phyloP scores from a whole-genome alignment of 2,113 vertebrate genomes.

The Smithornis capensis region DNA sequence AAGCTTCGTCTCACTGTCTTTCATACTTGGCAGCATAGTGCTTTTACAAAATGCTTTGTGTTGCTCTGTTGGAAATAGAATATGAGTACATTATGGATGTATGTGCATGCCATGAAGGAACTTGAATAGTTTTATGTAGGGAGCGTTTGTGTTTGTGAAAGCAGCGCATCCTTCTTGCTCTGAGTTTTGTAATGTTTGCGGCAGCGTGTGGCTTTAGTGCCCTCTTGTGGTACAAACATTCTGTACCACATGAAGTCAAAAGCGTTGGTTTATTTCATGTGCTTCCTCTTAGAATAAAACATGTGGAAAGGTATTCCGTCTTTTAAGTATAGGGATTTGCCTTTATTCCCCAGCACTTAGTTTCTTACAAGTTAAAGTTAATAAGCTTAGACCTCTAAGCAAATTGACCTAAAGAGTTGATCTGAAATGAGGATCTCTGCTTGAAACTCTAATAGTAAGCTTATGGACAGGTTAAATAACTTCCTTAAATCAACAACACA shows the following conservation, averaged over 20 bases:
- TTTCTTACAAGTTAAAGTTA: neutral
- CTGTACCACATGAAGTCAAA: neutral
- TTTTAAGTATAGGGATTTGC: neutral
- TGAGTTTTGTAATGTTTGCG: neutral
- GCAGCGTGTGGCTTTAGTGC: conserved; percentile 7
- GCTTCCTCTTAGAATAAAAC: neutral
- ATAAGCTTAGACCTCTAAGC: neutral
- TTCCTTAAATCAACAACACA: neutral
- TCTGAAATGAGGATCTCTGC: neutral
- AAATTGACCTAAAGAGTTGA: neutral
- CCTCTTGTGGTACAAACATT: conserved; percentile 40
- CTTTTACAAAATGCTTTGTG: neutral
- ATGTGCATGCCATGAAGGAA: neutral
- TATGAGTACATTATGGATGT: neutral
- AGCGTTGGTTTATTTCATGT: neutral
- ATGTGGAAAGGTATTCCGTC: neutral
- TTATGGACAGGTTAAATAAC: neutral
- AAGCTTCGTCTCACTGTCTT: neutral
- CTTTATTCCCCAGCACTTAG: neutral
- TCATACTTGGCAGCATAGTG: neutral
- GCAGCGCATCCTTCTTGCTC: neutral
- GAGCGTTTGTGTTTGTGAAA: neutral
- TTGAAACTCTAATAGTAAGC: neutral
- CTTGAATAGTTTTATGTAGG: neutral
- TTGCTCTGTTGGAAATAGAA: neutral